These are phyloP conservation scores for Mycetomoellerius zeteki DNA, from an alignment of 1,140 invertebrate species.

Conservation along the genomic window DNA sequence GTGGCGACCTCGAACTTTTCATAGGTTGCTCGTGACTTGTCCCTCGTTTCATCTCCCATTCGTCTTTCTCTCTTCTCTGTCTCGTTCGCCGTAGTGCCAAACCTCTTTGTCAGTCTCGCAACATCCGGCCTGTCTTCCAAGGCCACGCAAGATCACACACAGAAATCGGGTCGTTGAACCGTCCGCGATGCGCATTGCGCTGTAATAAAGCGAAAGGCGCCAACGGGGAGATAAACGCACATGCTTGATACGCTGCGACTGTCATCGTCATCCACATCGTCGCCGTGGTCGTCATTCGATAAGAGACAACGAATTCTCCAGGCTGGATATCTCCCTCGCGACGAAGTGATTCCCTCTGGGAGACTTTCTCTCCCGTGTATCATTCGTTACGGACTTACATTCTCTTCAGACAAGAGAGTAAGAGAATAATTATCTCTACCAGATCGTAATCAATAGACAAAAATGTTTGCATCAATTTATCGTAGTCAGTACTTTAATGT, in stretches of 20 bases:
- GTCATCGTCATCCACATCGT: constrained; percentile 24
- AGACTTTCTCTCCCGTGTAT: background rate
- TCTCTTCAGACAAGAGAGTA: background rate
- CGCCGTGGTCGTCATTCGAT: constrained; percentile 39
- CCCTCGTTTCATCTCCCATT: constrained; percentile 37
- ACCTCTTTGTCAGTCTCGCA: constrained; percentile 63
- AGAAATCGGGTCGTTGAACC: constrained; percentile 83
- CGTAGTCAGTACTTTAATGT: constrained; percentile 6
- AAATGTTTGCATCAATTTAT: background rate
- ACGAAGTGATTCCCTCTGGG: constrained; percentile 19
- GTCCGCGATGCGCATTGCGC: constrained; percentile 60
- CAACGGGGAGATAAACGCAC: constrained; percentile 71
- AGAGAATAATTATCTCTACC: background rate
- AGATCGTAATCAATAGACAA: background rate
- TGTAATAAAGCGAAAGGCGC: constrained; percentile 68
- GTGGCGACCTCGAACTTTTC: constrained; percentile 77
- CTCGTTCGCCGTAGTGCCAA: constrained; percentile 23
- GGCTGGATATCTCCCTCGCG: constrained; percentile 20
- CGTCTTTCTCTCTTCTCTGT: constrained; percentile 30
- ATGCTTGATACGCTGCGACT: constrained; percentile 35
- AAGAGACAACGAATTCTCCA: constrained; percentile 51
- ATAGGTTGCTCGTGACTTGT: constrained; percentile 60
- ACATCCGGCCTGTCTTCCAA: constrained; percentile 77
- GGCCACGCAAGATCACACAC: constrained; percentile 79
- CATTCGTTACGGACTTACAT: background rate